Conservation (phyloP, 2,888 invertebrate genomes). For the Torymus texanus region DNA sequence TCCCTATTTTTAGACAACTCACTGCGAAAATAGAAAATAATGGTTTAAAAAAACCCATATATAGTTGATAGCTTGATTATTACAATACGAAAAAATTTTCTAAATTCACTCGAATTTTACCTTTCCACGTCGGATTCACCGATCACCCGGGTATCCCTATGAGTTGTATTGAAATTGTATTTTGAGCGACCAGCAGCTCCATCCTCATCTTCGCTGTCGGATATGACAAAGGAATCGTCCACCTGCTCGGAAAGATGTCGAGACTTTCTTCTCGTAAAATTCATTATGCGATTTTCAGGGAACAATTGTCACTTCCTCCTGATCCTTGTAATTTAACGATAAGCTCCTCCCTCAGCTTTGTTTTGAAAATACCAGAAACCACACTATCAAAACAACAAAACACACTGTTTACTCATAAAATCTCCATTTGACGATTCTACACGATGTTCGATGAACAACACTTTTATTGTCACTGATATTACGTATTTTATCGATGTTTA, state of each 20-base stretch:
- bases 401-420: too few relatives aligned
- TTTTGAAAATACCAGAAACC: too few relatives aligned
- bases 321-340: too few relatives aligned
- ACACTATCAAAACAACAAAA: too few relatives aligned
- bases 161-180: neutral
- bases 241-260: neutral
- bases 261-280: neutral
- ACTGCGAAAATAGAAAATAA: slow-evolving; percentile 13
- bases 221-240: slow-evolving; percentile 50
- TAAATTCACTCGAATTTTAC: slow-evolving; percentile 14
- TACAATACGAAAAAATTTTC: neutral
- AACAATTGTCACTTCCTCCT: too few relatives aligned
- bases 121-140: slow-evolving; percentile 26
- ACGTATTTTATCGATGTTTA: too few relatives aligned
- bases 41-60: neutral
- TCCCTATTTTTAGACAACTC: neutral
- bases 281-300: neutral
- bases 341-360: too few relatives aligned
- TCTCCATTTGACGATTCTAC: too few relatives aligned
- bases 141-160: slow-evolving; percentile 12
- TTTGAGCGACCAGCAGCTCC: too few relatives aligned
- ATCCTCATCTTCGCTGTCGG: slow-evolving; percentile 59
- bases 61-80: neutral
- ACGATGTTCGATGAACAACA: too few relatives aligned
- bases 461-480: too few relatives aligned